Percentiles rank a stretch among this genome's conserved stretches.
Conservation (phyloP, 2,888 invertebrate species). For the Ornithoptera alexandrae region DNA sequence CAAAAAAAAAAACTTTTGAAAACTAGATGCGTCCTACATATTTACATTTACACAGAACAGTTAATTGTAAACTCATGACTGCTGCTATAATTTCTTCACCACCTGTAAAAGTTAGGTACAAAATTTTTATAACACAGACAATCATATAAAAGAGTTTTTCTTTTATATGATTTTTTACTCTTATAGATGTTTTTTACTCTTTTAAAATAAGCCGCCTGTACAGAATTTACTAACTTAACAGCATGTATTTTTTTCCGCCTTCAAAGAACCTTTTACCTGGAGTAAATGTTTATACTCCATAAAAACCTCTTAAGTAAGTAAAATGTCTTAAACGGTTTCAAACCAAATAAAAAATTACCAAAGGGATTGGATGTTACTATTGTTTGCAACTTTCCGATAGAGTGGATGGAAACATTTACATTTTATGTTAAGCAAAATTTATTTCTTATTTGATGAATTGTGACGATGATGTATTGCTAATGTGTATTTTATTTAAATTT, state of each 20-base stretch:
- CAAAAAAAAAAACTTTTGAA: too few species aligned
- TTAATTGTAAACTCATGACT: too few species aligned
- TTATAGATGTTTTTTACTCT: not conserved
- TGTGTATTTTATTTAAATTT: not conserved
- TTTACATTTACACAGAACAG: too few species aligned
- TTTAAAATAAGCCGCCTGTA: not conserved
- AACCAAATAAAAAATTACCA: not conserved
- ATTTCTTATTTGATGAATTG: not conserved
- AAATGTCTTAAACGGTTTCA: constrained; percentile 10
- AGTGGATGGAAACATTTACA: not conserved
- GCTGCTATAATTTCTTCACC: too few species aligned
- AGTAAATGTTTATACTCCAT: constrained; percentile 7
- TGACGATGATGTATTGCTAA: not conserved
- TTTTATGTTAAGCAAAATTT: not conserved
- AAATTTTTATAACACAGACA: too few species aligned
- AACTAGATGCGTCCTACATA: too few species aligned
- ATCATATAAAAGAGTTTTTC: too few species aligned
- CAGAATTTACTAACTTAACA: not conserved
- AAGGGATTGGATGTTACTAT: not conserved
- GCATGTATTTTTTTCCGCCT: not conserved
- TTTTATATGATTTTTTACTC: too few species aligned
- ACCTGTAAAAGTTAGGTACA: too few species aligned
- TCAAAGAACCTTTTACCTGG: constrained; percentile 13
- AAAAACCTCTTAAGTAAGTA: constrained; percentile 5
- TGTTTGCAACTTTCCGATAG: not conserved